Evolutionary conservation across 2,888 invertebrate species (phyloP).

Genomic region (Athalia cordata): DNA sequence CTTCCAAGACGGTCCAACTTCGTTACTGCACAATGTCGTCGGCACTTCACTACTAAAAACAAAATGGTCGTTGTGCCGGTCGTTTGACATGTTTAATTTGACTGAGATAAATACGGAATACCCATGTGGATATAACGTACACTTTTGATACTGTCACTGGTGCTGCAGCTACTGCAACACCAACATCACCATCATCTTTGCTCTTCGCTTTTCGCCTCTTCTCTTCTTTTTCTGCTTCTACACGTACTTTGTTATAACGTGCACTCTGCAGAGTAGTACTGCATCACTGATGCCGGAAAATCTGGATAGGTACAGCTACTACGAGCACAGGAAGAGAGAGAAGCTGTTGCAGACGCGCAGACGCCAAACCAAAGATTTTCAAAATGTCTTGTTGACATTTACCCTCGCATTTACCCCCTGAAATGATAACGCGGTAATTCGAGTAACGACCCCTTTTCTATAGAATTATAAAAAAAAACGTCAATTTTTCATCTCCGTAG

Average conservation of each 20-base stretch:
- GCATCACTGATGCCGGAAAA: conserved; percentile 17
- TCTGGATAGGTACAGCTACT: conserved; percentile 1
- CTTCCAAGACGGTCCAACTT: conserved; percentile 25
- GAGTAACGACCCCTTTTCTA: background rate
- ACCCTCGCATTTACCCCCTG: conserved; percentile 24
- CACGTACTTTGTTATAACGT: conserved; percentile 30
- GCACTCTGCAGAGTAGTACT: conserved; percentile 54
- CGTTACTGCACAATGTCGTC: background rate
- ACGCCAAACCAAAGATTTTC: conserved; percentile 69
- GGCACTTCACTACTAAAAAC: conserved; percentile 22
- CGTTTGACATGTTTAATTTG: conserved; percentile 20
- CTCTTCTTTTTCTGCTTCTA: conserved; percentile 9
- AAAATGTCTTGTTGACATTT: conserved; percentile 55
- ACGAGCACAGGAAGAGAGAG: too few relatives aligned
- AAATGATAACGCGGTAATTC: background rate
- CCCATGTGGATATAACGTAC: background rate
- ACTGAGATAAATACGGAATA: background rate
- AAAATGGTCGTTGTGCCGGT: conserved; percentile 34
- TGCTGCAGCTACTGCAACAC: background rate
- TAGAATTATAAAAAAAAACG: too few relatives aligned
- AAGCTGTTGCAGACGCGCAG: conserved; percentile 59
- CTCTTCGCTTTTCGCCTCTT: conserved; percentile 2
- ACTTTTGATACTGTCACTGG: background rate
- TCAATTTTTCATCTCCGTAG: background rate
- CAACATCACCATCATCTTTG: too few relatives aligned